Conservation (phyloP, 1,140 invertebrate genomes). For the Frieseomelitta varia region DNA sequence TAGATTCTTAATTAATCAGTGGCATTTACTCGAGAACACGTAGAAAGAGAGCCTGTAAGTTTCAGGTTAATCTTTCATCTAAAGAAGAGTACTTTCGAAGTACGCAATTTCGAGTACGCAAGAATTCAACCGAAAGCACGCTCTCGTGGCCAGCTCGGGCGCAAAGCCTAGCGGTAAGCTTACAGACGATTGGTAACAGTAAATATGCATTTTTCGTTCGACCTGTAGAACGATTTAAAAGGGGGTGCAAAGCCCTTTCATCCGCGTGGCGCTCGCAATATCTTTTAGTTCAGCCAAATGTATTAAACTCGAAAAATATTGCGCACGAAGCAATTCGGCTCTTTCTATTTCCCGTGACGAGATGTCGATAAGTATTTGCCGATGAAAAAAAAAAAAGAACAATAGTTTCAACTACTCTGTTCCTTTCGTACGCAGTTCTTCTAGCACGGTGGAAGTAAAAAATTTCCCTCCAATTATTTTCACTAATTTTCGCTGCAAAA, state of each 20-base stretch:
- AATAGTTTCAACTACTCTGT: background rate
- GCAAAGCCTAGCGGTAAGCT: background rate
- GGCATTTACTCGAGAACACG: no score
- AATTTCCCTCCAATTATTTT: background rate
- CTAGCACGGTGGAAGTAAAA: background rate
- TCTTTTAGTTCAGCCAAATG: background rate
- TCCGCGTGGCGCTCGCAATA: background rate
- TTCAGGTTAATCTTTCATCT: background rate
- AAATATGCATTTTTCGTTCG: conserved; percentile 16
- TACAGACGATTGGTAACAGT: background rate
- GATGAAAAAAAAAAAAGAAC: background rate
- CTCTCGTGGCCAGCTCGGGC: background rate
- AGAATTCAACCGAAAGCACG: background rate
- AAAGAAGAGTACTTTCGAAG: background rate
- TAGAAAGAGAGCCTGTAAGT: background rate
- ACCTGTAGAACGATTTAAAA: conserved; percentile 25
- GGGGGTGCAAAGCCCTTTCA: conserved; percentile 21
- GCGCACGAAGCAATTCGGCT: background rate
- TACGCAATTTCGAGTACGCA: background rate
- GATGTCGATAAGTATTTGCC: background rate
- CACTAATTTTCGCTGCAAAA: background rate
- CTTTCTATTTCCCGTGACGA: background rate
- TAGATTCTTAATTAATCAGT: no score
- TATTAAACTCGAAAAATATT: background rate
- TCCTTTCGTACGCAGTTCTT: background rate